A percentile compares a stretch with the other conserved stretches of the same genome.
These are phyloP conservation scores for Calonectris borealis DNA, from an alignment of 2,113 vertebrate genomes.

Conservation along the genomic window DNA sequence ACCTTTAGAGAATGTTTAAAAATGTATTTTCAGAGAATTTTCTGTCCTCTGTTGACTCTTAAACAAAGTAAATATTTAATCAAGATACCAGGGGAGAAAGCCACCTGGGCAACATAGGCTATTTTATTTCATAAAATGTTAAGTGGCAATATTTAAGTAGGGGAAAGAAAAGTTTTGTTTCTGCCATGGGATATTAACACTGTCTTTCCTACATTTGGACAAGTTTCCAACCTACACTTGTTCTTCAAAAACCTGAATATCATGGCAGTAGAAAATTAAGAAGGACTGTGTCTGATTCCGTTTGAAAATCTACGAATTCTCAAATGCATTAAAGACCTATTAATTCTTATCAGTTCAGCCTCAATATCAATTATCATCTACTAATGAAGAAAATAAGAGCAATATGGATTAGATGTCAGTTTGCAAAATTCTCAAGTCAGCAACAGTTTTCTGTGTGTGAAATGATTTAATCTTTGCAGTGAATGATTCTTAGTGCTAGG, in stretches of 20 bases:
- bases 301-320: background rate
- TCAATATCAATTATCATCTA: background rate
- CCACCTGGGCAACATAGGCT: background rate
- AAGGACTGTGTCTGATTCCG: background rate
- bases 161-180: background rate
- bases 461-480: background rate
- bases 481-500: background rate
- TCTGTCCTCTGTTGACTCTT: conserved; percentile 20
- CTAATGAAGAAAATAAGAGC: background rate
- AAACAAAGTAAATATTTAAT: conserved; percentile 46
- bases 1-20: conserved; percentile 5
- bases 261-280: background rate
- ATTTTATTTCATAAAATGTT: conserved; percentile 23
- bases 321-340: background rate
- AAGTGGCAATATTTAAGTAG: background rate
- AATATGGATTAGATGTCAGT: background rate
- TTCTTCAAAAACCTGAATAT: background rate
- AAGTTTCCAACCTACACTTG: background rate
- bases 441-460: background rate
- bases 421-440: background rate
- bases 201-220: background rate
- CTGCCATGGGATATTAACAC: background rate
- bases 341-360: background rate
- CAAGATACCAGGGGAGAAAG: background rate
- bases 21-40: conserved; percentile 15